These are phyloP conservation scores for Danio choprae DNA, from an alignment of 2,797 vertebrate genomes.

Conservation along the genomic window DNA sequence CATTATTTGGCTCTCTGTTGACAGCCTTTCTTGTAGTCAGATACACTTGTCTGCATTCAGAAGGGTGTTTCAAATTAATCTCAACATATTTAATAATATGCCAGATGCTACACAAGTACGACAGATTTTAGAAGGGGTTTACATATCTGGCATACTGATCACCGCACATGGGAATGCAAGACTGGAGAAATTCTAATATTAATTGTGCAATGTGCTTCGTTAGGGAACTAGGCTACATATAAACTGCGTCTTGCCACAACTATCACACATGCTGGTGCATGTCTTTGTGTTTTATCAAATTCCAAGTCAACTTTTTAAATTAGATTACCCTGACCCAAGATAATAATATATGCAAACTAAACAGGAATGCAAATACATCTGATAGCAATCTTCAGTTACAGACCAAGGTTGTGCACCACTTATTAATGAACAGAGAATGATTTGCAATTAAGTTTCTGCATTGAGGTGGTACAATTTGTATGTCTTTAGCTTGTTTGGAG, in stretches of 20 bases:
- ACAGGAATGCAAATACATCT: too few relatives aligned
- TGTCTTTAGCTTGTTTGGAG: not conserved
- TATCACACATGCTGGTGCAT: not conserved
- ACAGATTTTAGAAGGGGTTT: conserved; percentile 69
- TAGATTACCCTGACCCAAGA: not conserved
- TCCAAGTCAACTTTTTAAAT: not conserved
- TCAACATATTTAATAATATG: conserved; percentile 52
- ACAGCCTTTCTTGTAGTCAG: conserved; percentile 21
- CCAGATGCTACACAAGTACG: conserved; percentile 60
- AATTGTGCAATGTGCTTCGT: not conserved
- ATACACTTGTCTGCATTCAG: conserved; percentile 69
- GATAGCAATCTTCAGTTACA: too few relatives aligned
- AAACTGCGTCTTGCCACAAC: not conserved
- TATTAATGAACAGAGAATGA: too few relatives aligned
- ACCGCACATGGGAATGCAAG: not conserved
- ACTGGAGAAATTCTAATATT: not conserved
- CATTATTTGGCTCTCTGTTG: not conserved
- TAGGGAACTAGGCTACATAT: not conserved
- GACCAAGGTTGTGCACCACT: too few relatives aligned
- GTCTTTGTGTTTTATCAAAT: not conserved
- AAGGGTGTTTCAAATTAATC: conserved; percentile 65
- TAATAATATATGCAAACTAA: not conserved
- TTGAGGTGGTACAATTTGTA: too few relatives aligned
- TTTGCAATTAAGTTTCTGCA: not conserved
- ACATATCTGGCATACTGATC: conserved; percentile 40